These are phyloP conservation scores for Bombus sibiricus DNA, from an alignment of 1,140 invertebrate species.

Conservation along the genomic window DNA sequence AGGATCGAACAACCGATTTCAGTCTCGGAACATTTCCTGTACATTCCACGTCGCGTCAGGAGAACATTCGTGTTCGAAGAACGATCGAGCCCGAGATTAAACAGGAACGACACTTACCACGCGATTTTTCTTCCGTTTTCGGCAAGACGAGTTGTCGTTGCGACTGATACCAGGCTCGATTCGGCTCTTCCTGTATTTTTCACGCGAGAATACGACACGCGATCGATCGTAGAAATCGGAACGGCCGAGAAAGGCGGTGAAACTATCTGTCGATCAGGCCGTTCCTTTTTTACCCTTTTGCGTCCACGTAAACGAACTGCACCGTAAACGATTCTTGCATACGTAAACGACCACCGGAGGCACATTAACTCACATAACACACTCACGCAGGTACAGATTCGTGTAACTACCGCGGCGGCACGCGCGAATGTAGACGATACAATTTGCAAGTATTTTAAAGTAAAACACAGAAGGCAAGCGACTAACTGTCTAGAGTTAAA, in stretches of 20 bases:
- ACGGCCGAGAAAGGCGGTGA: not conserved
- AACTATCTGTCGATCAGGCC: not conserved
- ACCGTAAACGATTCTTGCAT: conserved; percentile 13
- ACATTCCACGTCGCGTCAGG: not conserved
- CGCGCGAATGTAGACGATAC: conserved; percentile 41
- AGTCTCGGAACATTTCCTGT: not conserved
- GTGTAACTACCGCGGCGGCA: conserved; percentile 59
- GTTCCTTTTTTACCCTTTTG: not conserved
- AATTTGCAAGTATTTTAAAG: conserved; percentile 61
- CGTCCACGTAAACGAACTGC: conserved; percentile 9
- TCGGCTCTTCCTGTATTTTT: not conserved
- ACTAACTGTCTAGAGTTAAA: conserved; percentile 63
- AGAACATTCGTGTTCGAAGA: not conserved
- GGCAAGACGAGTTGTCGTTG: too few species aligned
- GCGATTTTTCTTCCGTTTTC: not conserved
- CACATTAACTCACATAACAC: not conserved
- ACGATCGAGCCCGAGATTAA: not conserved
- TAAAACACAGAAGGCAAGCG: conserved; percentile 54
- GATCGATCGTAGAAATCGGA: conserved; percentile 4
- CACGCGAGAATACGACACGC: not conserved
- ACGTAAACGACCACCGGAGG: not conserved
- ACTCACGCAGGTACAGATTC: not conserved
- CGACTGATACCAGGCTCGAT: not conserved
- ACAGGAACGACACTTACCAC: not conserved
- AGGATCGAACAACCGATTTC: not conserved